Evolutionary conservation across 2,888 invertebrate species (phyloP).

Genomic region (Petrolisthes manimaculis): DNA sequence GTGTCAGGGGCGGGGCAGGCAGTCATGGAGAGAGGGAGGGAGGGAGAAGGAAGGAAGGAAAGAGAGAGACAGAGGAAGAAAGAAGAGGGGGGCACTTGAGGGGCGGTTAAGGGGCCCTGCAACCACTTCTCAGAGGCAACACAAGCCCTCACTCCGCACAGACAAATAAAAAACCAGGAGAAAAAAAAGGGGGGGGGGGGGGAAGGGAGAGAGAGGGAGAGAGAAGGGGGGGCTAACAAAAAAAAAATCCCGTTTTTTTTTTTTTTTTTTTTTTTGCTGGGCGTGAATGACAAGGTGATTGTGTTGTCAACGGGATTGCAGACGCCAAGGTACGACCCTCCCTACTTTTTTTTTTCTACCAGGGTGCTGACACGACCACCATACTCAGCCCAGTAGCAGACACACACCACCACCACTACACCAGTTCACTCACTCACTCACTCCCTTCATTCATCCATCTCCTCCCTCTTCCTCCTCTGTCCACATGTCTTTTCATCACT

Average conservation of each 20-base stretch:
- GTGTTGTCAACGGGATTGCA: slow-evolving; percentile 34
- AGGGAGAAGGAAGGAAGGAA: not conserved
- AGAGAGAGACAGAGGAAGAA: not conserved
- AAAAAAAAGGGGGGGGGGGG: not conserved
- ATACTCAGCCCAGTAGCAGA: not conserved
- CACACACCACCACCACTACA: no score
- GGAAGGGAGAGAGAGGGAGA: not conserved
- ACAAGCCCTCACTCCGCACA: not conserved
- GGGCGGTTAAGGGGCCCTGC: slow-evolving; percentile 17
- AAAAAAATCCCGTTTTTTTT: no score
- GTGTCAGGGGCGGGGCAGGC: not conserved
- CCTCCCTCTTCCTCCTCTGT: no score
- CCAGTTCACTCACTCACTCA: no score
- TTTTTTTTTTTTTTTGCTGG: not conserved
- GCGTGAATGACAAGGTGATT: slow-evolving; percentile 33
- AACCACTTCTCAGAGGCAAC: slow-evolving; percentile 8
- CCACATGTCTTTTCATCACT: not conserved
- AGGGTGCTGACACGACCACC: not conserved
- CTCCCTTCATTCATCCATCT: no score
- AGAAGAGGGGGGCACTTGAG: not conserved
- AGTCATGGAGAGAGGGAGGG: not conserved
- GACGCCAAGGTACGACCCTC: slow-evolving; percentile 8
- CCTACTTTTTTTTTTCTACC: not conserved
- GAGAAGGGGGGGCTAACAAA: no score
- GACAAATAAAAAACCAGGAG: not conserved